Evolutionary conservation across 1,140 invertebrate genomes (phyloP).

Genomic region (Eulimnadia texana): DNA sequence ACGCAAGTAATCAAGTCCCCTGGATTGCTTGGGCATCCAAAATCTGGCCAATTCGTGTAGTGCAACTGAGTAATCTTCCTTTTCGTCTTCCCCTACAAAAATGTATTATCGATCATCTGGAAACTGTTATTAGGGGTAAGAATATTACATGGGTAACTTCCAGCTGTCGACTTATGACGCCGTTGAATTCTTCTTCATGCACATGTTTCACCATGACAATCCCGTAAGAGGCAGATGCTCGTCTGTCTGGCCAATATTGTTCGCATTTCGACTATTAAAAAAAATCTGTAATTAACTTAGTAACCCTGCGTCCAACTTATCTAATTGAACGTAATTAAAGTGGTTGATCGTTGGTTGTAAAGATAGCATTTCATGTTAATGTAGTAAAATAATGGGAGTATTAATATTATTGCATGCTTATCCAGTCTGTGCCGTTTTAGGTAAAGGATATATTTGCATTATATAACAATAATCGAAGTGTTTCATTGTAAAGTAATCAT

Average conservation of each 20-base stretch:
- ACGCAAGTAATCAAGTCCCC: background rate
- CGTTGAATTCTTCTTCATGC: background rate
- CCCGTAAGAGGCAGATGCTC: background rate
- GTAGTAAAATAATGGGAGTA: too few relatives aligned
- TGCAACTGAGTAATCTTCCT: background rate
- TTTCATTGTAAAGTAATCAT: background rate
- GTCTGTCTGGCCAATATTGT: background rate
- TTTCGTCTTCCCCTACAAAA: background rate
- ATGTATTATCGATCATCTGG: background rate
- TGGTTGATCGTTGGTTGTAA: too few relatives aligned
- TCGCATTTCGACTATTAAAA: background rate
- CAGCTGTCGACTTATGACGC: background rate
- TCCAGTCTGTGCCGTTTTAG: background rate
- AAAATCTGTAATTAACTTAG: too few relatives aligned
- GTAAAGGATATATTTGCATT: background rate
- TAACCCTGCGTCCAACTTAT: too few relatives aligned
- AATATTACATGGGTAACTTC: background rate
- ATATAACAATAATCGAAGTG: background rate
- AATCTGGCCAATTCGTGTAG: background rate
- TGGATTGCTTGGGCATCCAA: background rate
- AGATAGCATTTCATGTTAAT: too few relatives aligned
- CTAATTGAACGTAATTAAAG: too few relatives aligned
- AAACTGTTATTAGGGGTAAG: background rate
- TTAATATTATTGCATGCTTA: background rate
- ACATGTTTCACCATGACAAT: background rate